These are phyloP conservation scores for Hipposideros larvatus DNA, from an alignment of 2,797 vertebrate species.

Conservation along the genomic window DNA sequence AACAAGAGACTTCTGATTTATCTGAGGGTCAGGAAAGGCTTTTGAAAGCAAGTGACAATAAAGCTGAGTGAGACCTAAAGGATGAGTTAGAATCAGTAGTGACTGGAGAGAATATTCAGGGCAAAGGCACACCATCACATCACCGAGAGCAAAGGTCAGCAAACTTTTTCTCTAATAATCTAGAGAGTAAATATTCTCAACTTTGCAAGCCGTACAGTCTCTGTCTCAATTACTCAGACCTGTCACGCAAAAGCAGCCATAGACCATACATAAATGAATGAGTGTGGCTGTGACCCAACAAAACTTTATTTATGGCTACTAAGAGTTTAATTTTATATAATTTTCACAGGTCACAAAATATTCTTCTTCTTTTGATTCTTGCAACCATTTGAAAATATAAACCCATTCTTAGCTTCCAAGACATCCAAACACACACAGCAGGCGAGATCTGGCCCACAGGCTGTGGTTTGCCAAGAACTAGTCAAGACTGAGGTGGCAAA, in stretches of 20 bases:
- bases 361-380: neutral
- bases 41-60: neutral
- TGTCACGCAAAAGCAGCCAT: neutral
- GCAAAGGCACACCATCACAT: neutral
- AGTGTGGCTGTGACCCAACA: neutral
- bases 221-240: neutral
- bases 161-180: neutral
- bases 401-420: neutral
- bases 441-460: neutral
- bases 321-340: neutral
- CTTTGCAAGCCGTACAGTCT: neutral
- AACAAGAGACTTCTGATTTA: slow-evolving; percentile 23
- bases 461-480: neutral
- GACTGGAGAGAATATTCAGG: neutral
- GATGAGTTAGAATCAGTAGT: neutral
- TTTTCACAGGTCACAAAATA: slow-evolving; percentile 19
- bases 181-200: neutral
- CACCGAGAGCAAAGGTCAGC: neutral
- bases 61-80: neutral
- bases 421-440: neutral
- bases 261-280: neutral
- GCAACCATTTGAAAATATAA: neutral
- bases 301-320: neutral
- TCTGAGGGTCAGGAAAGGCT: neutral
- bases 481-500: neutral